Percentiles rank a stretch among this genome's conserved stretches.
Evolutionary conservation across 2,888 invertebrate species (phyloP).

Genomic region (Limnephilus rhombicus): DNA sequence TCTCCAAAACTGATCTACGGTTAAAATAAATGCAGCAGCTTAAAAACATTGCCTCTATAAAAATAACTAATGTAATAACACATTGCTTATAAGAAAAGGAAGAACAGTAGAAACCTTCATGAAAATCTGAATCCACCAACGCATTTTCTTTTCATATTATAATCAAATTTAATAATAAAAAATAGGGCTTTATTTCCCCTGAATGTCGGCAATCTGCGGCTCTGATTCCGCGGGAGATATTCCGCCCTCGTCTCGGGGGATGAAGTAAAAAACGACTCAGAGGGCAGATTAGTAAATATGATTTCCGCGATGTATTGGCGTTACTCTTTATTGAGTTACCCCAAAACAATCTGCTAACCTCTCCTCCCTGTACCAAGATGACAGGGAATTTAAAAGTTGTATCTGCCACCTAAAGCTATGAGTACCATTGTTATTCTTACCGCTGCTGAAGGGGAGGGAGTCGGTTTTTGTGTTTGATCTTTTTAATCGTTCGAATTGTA

Average conservation of each 20-base stretch:
- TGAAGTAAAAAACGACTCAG: slow-evolving; percentile 55
- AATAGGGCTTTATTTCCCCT: slow-evolving; percentile 48
- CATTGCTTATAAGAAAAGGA: background rate
- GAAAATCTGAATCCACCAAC: background rate
- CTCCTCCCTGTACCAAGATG: slow-evolving; percentile 33
- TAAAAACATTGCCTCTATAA: too few species aligned
- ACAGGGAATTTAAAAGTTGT: slow-evolving; percentile 11
- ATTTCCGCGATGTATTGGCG: slow-evolving; percentile 65
- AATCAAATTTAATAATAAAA: slow-evolving; percentile 31
- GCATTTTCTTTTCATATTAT: slow-evolving; percentile 15
- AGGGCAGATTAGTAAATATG: slow-evolving; percentile 65
- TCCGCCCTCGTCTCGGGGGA: background rate
- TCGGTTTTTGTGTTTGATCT: background rate
- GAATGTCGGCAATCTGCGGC: slow-evolving; percentile 61
- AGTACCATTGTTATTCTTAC: background rate
- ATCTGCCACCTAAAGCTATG: background rate
- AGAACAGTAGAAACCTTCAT: background rate
- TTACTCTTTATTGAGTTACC: slow-evolving; percentile 64
- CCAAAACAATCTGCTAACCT: slow-evolving; percentile 52
- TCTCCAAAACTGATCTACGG: too few species aligned
- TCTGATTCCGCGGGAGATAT: slow-evolving; percentile 46
- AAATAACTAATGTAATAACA: background rate
- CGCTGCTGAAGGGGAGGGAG: background rate
- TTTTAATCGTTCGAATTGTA: background rate
- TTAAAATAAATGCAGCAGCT: too few species aligned